Evolutionary conservation across 2,888 invertebrate genomes (phyloP).

Genomic region (Morpho deidamia): DNA sequence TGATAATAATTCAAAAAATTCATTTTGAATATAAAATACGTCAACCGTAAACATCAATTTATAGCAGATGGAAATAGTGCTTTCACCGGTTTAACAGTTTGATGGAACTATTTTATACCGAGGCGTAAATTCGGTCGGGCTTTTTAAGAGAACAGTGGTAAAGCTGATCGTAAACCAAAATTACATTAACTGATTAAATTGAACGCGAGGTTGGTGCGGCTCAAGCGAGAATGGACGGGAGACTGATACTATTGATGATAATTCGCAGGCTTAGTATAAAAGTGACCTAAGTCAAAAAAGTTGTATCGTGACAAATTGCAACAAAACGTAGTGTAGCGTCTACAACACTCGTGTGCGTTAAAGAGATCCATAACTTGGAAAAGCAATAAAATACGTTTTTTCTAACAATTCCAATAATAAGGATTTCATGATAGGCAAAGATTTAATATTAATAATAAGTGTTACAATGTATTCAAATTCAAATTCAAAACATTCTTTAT

Average conservation of each 20-base stretch:
- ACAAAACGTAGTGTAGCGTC: too few species aligned
- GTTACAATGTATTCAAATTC: too few species aligned
- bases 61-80: background rate
- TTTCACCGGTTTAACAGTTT: slow-evolving; percentile 35
- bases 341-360: background rate
- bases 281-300: too few species aligned
- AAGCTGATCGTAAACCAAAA: slow-evolving; percentile 53
- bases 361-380: background rate
- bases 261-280: too few species aligned
- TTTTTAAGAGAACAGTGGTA: slow-evolving; percentile 38
- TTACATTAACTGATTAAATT: slow-evolving; percentile 69
- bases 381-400: background rate
- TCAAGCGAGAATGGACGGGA: background rate
- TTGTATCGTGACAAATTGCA: too few species aligned
- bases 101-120: slow-evolving; percentile 27
- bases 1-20: too few species aligned
- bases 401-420: too few species aligned
- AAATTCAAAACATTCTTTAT: too few species aligned
- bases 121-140: slow-evolving; percentile 35
- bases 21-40: background rate
- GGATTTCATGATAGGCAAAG: too few species aligned
- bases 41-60: slow-evolving; percentile 7
- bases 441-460: too few species aligned
- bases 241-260: background rate
- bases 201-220: slow-evolving; percentile 8